These are phyloP conservation scores for Microdon myrmicae DNA, from an alignment of 2,888 invertebrate genomes.

Conservation along the genomic window DNA sequence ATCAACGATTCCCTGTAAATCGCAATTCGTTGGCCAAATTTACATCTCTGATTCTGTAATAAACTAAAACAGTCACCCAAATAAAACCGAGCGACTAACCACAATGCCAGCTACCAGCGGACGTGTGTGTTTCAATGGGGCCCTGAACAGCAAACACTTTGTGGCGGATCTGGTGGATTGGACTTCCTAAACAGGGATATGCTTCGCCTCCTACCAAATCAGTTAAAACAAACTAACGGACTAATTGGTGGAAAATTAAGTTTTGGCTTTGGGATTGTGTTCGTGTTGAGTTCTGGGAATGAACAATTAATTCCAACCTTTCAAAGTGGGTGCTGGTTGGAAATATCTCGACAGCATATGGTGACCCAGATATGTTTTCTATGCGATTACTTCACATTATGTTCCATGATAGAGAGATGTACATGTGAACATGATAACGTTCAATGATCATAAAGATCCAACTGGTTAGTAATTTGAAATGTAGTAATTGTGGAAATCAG, in stretches of 20 bases:
- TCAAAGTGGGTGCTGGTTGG: conserved; percentile 3
- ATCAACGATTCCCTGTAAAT: conserved; percentile 36
- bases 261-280: conserved; percentile 55
- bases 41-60: conserved; percentile 47
- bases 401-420: too few species aligned
- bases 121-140: conserved; percentile 31
- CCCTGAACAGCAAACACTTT: too few species aligned
- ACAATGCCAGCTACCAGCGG: conserved; percentile 34
- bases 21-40: conserved; percentile 44
- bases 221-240: conserved; percentile 43
- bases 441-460: too few species aligned
- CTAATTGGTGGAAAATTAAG: conserved; percentile 65
- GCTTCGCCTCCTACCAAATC: conserved; percentile 15
- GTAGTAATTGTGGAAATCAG: too few species aligned
- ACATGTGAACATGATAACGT: too few species aligned
- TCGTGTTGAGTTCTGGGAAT: conserved; percentile 46
- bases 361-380: too few species aligned
- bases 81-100: conserved; percentile 44
- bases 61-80: conserved; percentile 38
- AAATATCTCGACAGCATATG: too few species aligned
- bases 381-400: too few species aligned
- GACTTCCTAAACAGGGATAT: too few species aligned
- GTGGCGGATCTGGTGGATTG: too few species aligned
- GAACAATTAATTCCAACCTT: conserved; percentile 47
- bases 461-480: too few species aligned